phyloP scores from a whole-genome alignment of 2,113 vertebrate species.

The Apteryx mantelli region DNA sequence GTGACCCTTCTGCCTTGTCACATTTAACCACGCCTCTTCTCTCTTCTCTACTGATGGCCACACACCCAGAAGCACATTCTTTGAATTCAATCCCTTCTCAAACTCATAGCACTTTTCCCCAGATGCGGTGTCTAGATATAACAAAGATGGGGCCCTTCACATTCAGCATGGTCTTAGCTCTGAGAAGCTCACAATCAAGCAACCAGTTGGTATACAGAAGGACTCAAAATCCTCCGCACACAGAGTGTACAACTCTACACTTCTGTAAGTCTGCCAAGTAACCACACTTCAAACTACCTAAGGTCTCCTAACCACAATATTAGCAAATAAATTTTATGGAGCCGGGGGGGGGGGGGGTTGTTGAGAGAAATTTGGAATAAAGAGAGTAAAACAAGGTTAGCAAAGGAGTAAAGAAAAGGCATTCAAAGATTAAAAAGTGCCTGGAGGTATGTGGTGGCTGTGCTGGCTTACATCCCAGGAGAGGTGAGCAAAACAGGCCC shows the following conservation, averaged over 20 bases:
- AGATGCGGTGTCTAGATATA: accelerated
- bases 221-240: background rate
- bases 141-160: accelerated
- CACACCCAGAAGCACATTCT: accelerated
- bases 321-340: background rate
- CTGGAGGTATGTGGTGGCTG: background rate
- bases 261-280: background rate
- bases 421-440: background rate
- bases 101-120: accelerated
- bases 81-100: background rate
- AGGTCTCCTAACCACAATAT: background rate
- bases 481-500: background rate
- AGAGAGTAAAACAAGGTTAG: background rate
- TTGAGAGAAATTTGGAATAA: background rate
- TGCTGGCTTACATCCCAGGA: background rate
- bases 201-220: background rate
- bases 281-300: background rate
- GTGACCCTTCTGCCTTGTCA: background rate
- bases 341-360: background rate
- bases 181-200: background rate
- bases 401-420: background rate
- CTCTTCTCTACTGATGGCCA: accelerated
- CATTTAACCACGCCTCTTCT: accelerated
- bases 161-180: background rate
- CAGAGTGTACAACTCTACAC: background rate